Conservation (phyloP, 2,113 vertebrate species). For the Eudorcas thomsonii region DNA sequence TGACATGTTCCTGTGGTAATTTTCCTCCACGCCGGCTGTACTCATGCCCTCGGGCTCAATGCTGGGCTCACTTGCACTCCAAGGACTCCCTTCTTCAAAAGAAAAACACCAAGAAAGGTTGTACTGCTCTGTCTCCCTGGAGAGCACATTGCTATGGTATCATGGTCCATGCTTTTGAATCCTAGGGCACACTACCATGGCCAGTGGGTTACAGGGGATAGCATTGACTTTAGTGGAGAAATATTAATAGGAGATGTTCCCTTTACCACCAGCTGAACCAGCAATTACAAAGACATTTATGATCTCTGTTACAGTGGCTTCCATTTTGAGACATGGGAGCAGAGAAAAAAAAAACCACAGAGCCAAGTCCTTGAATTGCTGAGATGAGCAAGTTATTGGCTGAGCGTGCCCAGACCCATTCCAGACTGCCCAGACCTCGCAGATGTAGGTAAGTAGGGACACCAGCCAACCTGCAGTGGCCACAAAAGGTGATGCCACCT, state of each 20-base stretch:
- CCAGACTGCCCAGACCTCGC: slow-evolving; percentile 74
- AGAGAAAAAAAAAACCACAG: not conserved
- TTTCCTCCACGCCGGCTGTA: slow-evolving; percentile 91
- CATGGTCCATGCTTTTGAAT: slow-evolving; percentile 75
- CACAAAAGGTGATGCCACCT: not conserved
- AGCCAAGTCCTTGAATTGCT: slow-evolving; percentile 71
- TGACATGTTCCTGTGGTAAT: slow-evolving; percentile 97
- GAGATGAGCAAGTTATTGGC: slow-evolving; percentile 75
- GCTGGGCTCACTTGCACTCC: slow-evolving; percentile 97
- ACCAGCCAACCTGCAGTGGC: slow-evolving; percentile 48
- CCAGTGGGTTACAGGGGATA: slow-evolving; percentile 69
- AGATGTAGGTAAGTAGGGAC: slow-evolving; percentile 34
- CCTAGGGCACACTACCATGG: slow-evolving; percentile 80
- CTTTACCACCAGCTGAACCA: slow-evolving; percentile 64
- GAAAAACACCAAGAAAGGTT: slow-evolving; percentile 81
- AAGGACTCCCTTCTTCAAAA: slow-evolving; percentile 95
- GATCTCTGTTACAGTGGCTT: slow-evolving; percentile 39
- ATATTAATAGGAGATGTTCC: slow-evolving; percentile 59
- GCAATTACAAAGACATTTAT: slow-evolving; percentile 75
- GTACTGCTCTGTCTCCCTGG: not conserved
- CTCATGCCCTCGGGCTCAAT: slow-evolving; percentile 96
- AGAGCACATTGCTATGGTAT: not conserved
- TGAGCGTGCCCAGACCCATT: slow-evolving; percentile 55
- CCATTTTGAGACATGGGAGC: slow-evolving; percentile 68
- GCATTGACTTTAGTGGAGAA: slow-evolving; percentile 45